Base-by-base conservation (phyloP, 2,113 vertebrate genomes). In the Dicerorhinus sumatrensis region DNA sequence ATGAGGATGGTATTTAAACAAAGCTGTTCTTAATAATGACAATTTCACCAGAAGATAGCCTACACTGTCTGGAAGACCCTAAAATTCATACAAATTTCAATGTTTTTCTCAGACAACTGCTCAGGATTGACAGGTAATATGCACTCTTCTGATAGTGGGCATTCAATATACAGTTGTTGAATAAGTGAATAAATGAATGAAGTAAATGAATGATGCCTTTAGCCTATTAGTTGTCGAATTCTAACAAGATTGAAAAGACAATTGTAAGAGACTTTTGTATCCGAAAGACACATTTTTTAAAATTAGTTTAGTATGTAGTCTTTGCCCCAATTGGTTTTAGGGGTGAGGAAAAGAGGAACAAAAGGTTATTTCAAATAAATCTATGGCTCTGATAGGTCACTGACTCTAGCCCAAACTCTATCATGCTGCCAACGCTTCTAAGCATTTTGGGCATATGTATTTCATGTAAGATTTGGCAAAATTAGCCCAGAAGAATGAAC, bases 401-500 rank as follows among this genome's bases (percentile, higher is more conserved):
- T 85, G 56, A 31, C 23, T 65, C 31, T 73, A 62, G 70, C 8
- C 73, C 48, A 87, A 25, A 69, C 58, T 72, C 63, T 63, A 2
- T 65, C 63, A 48, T 18, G 72, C 29, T 76, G 46, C 63, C 79
- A 93, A 36, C 33, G 48, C 63, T 83, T 88, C 54, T 79, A 39
- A 95, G 60, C 3, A 8, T 60, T 86, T 48, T 51, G 36, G 42
- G 48, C 14, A 31, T 42, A 67, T 31, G 13, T 31, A 48, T 62
- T 81, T 67, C 67, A 29, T 69, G 27, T 60, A n/a, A 73, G 51
- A 85, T 54, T 86, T 82, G 69, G 60, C 65, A 95, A 86, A 93
- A 42, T 60, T 54, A 87, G 62, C 79, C 77, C 67, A 82, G 60
- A 87, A 42, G 56, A 65, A 70, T 33, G 75, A 84, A n/a, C 46